Evolutionary conservation across 1,140 invertebrate genomes (phyloP), one percentile per base, ranked within the genome.

Genomic region (Bombus superbus): DNA sequence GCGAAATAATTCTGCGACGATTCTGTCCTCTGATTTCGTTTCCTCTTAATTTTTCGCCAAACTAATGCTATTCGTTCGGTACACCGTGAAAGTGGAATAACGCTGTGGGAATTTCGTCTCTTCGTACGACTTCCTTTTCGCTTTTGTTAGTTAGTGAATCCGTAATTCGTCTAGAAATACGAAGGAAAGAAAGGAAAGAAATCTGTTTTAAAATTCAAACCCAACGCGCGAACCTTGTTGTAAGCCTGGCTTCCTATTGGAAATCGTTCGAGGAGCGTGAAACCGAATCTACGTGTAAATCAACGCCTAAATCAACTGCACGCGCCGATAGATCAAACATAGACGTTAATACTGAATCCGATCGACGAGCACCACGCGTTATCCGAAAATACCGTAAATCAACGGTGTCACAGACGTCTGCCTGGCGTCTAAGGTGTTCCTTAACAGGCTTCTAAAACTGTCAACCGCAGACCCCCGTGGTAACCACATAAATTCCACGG

Each of bases 401-500:
- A 40, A 28, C 5, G 75, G 28, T 40, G 75, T 77, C 42, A 25
- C 32, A 35, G 44, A 18, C 73, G 73, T 59, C 69, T 80, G 35
- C 32, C 6, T 35, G 47, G n/a, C 32, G 75, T 62, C 66, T 79
- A 32, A 81, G 69, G 77, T 85, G 77, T 81, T 81, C 77, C 72
- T 86, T 75, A 75, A 62, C 47, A 71, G 53, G 62, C 79, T 76
- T 68, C 79, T 72, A 76, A 86, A 82, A 81, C 76, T 86, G 84
- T 86, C 84, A 76, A 44, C 59, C 68, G 40, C 84, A 86, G 84
- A 73, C 25, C 84, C 44, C 72, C 38, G 40, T 44, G 72, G 79
- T 38, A 69, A 53, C 38, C 79, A 59, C 84, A 81, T 86, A 86
- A 86, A 81, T 86, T 75, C 79, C 53, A 28, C 35, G 18, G 42